Percentiles rank a stretch among this genome's conserved stretches.
Conservation (phyloP, 2,797 vertebrate species). For the Buphagus erythrorhynchus region DNA sequence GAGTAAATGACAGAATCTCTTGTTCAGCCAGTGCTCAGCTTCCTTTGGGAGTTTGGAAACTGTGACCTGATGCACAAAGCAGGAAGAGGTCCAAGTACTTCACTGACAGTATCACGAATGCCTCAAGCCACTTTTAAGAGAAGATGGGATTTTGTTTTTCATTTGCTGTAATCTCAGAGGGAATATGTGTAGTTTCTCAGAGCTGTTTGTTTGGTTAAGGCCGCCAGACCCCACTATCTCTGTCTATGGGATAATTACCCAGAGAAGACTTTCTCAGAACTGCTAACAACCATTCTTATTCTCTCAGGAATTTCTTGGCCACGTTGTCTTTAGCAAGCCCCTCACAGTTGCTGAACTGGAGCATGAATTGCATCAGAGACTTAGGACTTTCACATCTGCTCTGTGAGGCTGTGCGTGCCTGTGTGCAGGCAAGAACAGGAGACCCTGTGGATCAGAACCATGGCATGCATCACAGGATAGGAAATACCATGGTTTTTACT, state of each 20-base stretch:
- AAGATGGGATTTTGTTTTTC: not conserved
- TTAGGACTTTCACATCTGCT: constrained; percentile 29
- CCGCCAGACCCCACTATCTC: not conserved
- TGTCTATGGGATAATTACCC: constrained; percentile 50
- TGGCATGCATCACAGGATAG: not conserved
- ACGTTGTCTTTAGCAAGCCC: not conserved
- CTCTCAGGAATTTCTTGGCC: constrained; percentile 58
- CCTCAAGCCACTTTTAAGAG: not conserved
- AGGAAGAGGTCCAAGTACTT: constrained; percentile 9
- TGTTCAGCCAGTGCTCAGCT: not conserved
- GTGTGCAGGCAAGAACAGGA: not conserved
- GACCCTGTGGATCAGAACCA: not conserved
- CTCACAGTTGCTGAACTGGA: constrained; percentile 5
- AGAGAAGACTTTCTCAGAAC: constrained; percentile 68
- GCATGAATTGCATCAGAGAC: not conserved
- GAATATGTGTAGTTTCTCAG: constrained; percentile 54
- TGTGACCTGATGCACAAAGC: constrained; percentile 16
- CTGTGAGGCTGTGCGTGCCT: constrained; percentile 31
- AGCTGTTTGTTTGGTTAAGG: constrained; percentile 60
- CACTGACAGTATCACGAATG: not conserved
- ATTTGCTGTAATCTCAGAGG: constrained; percentile 35
- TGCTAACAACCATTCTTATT: constrained; percentile 36
- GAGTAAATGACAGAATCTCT: not conserved
- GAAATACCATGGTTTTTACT: not conserved
- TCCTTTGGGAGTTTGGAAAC: constrained; percentile 45